Conservation (phyloP, 2,797 vertebrate species). For the Tapirus indicus region DNA sequence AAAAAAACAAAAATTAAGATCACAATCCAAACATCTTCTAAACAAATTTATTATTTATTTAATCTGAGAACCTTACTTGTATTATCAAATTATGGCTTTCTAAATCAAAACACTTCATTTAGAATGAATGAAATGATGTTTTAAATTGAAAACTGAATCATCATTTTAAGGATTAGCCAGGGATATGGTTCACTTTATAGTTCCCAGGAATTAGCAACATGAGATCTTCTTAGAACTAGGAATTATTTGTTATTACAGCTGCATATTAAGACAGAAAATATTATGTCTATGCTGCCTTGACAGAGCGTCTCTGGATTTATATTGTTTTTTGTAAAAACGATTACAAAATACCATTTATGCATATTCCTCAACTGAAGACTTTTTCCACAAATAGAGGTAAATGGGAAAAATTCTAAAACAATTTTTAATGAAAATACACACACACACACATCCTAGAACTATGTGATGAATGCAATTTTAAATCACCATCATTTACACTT, state of each 20-base stretch:
- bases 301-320: background rate
- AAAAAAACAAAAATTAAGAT: conserved; percentile 38
- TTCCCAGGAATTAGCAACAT: background rate
- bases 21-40: background rate
- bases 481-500: background rate
- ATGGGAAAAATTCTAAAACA: background rate
- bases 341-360: background rate
- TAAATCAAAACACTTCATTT: conserved; percentile 50
- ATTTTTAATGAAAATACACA: background rate
- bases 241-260: background rate
- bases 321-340: background rate
- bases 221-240: background rate
- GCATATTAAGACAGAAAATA: background rate
- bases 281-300: background rate
- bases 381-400: background rate
- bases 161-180: background rate
- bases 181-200: background rate
- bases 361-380: background rate
- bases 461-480: background rate
- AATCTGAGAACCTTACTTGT: background rate
- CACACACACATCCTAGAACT: background rate
- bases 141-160: conserved; percentile 15
- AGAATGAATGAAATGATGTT: background rate
- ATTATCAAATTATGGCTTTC: background rate
- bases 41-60: background rate